Percentiles rank a stretch among this genome's conserved stretches.
Conservation (phyloP, 2,797 vertebrate species). For the Pampus argenteus region DNA sequence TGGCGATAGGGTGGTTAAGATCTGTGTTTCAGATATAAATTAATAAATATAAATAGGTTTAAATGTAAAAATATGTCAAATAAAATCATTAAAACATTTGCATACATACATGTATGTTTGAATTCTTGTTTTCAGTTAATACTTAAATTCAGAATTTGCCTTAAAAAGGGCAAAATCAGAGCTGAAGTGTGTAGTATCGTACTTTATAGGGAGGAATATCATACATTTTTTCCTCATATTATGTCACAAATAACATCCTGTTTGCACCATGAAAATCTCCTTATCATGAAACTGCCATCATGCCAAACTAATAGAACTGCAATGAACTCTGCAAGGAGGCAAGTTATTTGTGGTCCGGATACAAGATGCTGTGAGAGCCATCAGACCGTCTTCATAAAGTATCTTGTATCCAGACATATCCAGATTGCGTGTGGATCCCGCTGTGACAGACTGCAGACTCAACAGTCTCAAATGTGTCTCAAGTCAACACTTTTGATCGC, state of each 20-base stretch:
- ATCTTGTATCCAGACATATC: neutral
- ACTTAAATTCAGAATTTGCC: neutral
- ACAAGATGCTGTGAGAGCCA: neutral
- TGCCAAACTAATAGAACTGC: neutral
- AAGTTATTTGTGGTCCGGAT: neutral
- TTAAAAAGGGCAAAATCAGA: neutral
- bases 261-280: no score
- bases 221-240: no score
- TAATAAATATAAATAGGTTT: accelerated
- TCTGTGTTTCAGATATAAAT: neutral
- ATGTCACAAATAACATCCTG: neutral
- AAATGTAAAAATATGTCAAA: neutral
- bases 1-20: neutral
- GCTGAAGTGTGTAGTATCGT: neutral
- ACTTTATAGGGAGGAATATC: neutral
- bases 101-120: neutral
- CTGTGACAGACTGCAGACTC: neutral
- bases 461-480: neutral
- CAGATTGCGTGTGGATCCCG: neutral
- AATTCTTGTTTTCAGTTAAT: neutral
- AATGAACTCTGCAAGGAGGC: neutral
- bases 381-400: neutral
- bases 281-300: neutral
- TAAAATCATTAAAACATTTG: neutral
- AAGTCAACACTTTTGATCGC: neutral